These are phyloP conservation scores for Caenorhabditis zanzibari DNA, from an alignment of 2,888 invertebrate genomes.

Conservation along the genomic window DNA sequence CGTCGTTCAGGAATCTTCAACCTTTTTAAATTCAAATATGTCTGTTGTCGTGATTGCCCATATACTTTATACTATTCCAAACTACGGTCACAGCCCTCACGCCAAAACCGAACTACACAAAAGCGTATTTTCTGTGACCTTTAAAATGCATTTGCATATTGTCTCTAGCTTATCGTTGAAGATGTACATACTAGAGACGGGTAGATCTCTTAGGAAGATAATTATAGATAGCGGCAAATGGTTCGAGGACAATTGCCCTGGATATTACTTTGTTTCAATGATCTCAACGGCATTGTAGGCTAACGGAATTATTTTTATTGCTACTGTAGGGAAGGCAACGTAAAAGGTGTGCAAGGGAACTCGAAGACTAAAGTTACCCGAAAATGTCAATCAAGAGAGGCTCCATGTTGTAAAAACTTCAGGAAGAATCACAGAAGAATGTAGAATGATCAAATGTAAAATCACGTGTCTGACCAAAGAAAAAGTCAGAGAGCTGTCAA, in stretches of 20 bases:
- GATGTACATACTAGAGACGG: constrained; percentile 40
- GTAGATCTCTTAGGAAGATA: constrained; percentile 24
- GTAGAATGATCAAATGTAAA: background rate
- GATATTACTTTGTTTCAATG: constrained; percentile 21
- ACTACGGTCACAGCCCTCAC: background rate
- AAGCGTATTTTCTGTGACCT: background rate
- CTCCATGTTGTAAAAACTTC: constrained; percentile 10
- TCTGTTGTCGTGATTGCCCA: no score
- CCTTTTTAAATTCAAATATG: no score
- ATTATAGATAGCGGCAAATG: constrained; percentile 37
- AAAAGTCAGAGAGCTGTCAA: constrained; percentile 16
- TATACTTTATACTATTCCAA: no score
- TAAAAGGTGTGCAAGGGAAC: background rate
- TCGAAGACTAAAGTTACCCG: no score
- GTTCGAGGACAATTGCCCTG: constrained; percentile 37
- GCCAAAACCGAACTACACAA: constrained; percentile 3
- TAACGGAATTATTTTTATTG: background rate
- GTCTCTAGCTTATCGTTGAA: background rate
- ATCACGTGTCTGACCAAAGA: background rate
- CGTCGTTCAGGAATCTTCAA: no score
- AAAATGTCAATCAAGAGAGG: no score
- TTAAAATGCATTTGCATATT: constrained; percentile 9
- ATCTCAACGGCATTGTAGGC: background rate
- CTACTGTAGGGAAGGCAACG: background rate
- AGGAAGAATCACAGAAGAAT: background rate